Evolutionary conservation across 2,888 invertebrate genomes (phyloP).

Genomic region (Lepidonotus clava): DNA sequence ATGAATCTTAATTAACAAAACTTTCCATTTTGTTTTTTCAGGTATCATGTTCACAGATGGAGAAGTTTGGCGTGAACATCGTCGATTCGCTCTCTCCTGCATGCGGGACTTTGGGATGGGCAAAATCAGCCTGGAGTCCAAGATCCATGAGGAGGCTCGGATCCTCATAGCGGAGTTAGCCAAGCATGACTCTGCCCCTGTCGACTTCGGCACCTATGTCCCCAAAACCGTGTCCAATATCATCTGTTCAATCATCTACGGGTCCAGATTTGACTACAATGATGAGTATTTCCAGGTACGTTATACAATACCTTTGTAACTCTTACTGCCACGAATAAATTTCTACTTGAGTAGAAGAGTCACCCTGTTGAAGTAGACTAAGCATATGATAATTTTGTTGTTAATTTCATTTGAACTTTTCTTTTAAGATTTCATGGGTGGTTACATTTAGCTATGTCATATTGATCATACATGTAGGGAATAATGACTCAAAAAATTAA

Average conservation of each 20-base stretch:
- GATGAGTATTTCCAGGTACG: constrained; percentile 61
- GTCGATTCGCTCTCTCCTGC: constrained; percentile 62
- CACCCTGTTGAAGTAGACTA: too few relatives aligned
- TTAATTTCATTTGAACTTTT: too few relatives aligned
- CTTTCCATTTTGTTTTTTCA: constrained; percentile 22
- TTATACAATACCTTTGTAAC: background rate
- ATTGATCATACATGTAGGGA: too few relatives aligned
- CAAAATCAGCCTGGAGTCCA: constrained; percentile 61
- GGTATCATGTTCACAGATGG: constrained; percentile 66
- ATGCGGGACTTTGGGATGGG: constrained; percentile 66
- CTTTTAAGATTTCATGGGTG: too few relatives aligned
- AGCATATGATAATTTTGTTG: too few relatives aligned
- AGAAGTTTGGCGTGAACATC: constrained; percentile 64
- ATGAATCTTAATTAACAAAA: background rate
- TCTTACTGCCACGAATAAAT: background rate
- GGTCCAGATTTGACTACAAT: constrained; percentile 65
- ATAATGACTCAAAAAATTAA: too few relatives aligned
- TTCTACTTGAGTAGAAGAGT: too few relatives aligned
- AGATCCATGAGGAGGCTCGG: constrained; percentile 60
- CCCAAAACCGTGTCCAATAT: constrained; percentile 66
- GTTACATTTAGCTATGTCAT: too few relatives aligned
- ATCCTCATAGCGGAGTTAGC: constrained; percentile 58
- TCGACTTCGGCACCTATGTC: constrained; percentile 57
- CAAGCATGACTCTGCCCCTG: constrained; percentile 53
- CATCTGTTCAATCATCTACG: constrained; percentile 65